A percentile compares a stretch with the other conserved stretches of the same genome.
phyloP scores from a whole-genome alignment of 2,888 invertebrate species.

The Encarsia formosa region DNA sequence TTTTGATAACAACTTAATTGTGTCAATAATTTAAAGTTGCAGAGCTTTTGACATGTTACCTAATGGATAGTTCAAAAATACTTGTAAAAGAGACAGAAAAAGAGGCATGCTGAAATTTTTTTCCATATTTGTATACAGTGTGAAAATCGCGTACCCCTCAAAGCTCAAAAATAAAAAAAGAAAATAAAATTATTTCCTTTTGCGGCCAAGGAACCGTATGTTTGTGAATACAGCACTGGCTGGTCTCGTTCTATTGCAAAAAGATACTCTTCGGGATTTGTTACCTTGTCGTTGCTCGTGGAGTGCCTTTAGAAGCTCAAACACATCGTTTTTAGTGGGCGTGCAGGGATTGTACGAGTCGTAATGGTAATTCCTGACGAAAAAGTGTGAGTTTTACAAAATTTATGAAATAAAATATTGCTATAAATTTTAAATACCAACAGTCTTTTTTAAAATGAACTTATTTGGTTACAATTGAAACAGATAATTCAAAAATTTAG shows the following conservation, averaged over 20 bases:
- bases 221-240: conserved; percentile 61
- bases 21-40: no score
- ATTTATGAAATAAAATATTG: background rate
- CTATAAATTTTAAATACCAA: background rate
- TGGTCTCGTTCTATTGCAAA: conserved; percentile 62
- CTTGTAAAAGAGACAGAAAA: no score
- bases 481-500: no score
- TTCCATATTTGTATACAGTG: no score
- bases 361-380: conserved; percentile 47
- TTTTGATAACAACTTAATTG: no score
- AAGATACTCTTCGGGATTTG: conserved; percentile 55
- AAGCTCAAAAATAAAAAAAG: no score
- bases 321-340: conserved; percentile 62
- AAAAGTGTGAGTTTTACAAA: background rate
- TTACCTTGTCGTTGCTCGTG: conserved; percentile 61
- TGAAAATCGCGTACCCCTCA: no score
- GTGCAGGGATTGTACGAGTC: conserved; percentile 59
- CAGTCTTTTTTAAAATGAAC: no score
- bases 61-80: no score
- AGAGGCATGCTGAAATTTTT: no score
- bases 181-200: conserved; percentile 22
- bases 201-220: conserved; percentile 60
- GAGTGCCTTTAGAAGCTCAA: conserved; percentile 58
- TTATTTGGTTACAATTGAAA: no score
- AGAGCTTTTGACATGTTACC: no score